Evolutionary conservation across 2,888 invertebrate genomes (phyloP), one percentile per base, ranked within the genome.

Genomic region (Onthophagus sagittarius): DNA sequence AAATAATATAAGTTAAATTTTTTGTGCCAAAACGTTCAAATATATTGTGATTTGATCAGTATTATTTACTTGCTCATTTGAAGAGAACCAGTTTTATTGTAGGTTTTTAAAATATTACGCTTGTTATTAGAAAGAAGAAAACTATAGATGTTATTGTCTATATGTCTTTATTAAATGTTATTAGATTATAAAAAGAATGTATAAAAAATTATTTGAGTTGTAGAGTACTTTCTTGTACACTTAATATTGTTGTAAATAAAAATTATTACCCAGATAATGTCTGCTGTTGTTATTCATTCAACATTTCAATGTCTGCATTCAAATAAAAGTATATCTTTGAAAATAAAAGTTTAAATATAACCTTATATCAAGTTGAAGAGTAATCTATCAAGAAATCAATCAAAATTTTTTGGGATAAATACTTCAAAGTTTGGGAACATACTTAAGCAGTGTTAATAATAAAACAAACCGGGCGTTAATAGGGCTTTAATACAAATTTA

Each of bases 81-180:
- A 53, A 53, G 23, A 23, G 23, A 23, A 23, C 23, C 23, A 53
- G 1, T 9, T 53, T 53, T 53, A 53, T 53, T 53, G 39, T 53
- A 53, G 39, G 11, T 11, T 7, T 53, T 53, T 53, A 53, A 53
- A 53, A 53, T 2, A 53, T 4, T 53, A 53, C 39, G 39, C 39
- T 53, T 53, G 39, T 53, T 53, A 53, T 53, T 53, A 53, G 39
- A 53, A 4, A 53, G 11, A 53, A 53, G 11, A 53, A 53, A 53
- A 53, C 7, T 53, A 53, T 53, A 53, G 39, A 53, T 4, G 39
- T 53, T 53, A 53, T 53, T 53, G 6, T 53, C 39, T 53, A 53
- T 70, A 63, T 74, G 75, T 77, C 74, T 75, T 74, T 76, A 75
- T 75, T 76, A 73, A 74, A 72, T 76, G 73, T 77, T 75, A 74